These are phyloP conservation scores for Loris lydekkerianus DNA, from an alignment of 2,797 vertebrate genomes.

Conservation along the genomic window DNA sequence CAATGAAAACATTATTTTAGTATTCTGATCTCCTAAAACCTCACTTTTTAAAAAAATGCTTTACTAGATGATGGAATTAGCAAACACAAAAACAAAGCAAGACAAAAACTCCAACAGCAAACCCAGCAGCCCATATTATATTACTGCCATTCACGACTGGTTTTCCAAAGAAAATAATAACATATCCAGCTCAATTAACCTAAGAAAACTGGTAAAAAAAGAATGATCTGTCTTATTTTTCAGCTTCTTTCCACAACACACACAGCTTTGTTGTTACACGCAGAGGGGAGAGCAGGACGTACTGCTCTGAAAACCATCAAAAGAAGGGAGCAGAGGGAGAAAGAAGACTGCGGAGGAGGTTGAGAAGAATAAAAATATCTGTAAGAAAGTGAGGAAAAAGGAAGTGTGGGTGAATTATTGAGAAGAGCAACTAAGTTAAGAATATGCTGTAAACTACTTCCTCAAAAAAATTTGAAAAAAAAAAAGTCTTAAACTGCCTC, in stretches of 20 bases:
- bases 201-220: conserved; percentile 68
- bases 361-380: conserved; percentile 23
- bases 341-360: background rate
- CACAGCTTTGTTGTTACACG: conserved; percentile 61
- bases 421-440: background rate
- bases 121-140: background rate
- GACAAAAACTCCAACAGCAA: background rate
- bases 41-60: conserved; percentile 5
- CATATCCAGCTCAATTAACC: conserved; percentile 36
- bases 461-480: background rate
- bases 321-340: background rate
- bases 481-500: background rate
- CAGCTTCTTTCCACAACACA: conserved; percentile 39
- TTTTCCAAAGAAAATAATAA: conserved; percentile 41
- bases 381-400: background rate
- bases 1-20: background rate
- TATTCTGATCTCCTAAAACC: background rate
- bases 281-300: background rate
- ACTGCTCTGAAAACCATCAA: background rate
- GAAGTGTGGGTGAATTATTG: background rate
- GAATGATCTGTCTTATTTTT: conserved; percentile 69
- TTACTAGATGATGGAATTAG: conserved; percentile 25
- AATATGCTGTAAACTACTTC: background rate
- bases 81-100: background rate
- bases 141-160: background rate